Conservation (phyloP, 2,888 invertebrate species). For the Pseudoips prasinana region DNA sequence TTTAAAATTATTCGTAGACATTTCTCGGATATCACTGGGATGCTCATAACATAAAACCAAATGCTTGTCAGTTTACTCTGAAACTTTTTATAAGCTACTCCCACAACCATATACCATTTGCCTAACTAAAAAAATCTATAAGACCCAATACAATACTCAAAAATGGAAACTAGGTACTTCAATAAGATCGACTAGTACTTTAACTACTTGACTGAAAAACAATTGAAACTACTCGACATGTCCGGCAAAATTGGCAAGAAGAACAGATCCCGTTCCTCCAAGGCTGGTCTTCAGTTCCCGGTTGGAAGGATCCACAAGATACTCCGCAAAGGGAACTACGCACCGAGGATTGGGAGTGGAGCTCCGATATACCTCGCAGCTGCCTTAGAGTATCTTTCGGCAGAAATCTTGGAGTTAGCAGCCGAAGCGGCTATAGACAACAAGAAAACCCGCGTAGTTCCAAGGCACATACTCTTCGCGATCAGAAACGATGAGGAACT, state of each 20-base stretch:
- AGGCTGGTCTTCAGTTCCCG: constrained; percentile 80
- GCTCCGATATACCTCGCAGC: constrained; percentile 81
- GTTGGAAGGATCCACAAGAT: constrained; percentile 82
- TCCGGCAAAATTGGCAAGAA: constrained; percentile 33
- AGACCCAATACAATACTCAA: too few relatives aligned
- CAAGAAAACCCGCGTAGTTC: constrained; percentile 80
- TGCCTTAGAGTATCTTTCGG: constrained; percentile 84
- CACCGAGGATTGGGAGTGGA: constrained; percentile 78
- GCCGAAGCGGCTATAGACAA: constrained; percentile 84
- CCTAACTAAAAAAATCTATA: too few relatives aligned
- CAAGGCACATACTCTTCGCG: constrained; percentile 54
- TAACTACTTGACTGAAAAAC: too few relatives aligned
- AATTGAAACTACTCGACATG: constrained; percentile 34
- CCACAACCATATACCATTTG: too few relatives aligned
- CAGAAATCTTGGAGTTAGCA: constrained; percentile 85
- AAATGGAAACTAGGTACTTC: too few relatives aligned
- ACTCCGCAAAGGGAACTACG: constrained; percentile 82
- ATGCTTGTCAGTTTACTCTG: too few relatives aligned
- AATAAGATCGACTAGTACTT: too few relatives aligned
- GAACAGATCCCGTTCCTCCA: constrained; percentile 57
- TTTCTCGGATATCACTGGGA: too few relatives aligned
- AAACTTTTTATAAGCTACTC: too few relatives aligned
- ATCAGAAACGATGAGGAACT: constrained; percentile 61
- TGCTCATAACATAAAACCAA: too few relatives aligned
- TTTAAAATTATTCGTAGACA: too few relatives aligned